Evolutionary conservation across 2,113 vertebrate genomes (phyloP), one percentile per base, ranked within the genome.

Genomic region (Hippocampus comes): DNA sequence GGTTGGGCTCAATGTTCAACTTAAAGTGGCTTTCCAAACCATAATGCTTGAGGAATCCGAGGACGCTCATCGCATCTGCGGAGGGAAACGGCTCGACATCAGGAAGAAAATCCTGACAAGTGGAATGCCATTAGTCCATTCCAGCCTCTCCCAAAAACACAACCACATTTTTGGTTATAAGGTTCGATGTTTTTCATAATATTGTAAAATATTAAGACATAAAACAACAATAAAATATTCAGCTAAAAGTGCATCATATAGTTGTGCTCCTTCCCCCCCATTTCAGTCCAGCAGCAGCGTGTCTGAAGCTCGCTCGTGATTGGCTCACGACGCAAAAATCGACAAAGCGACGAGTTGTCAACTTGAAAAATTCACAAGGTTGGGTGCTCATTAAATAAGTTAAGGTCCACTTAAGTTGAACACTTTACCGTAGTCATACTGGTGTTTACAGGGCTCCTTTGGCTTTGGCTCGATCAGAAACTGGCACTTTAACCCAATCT

Each of bases 1-100:
- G 89, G 84, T 90, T 92, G 75, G 90, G 91, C 77, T 90, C 89
- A 1, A 91, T 90, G 72, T 91, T 91, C 73, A 92, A 68, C 78
- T 91, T 92, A 17, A 92, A 91, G 80, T 92, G 73, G 30, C 27
- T 72, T 38, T 91, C 85, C 78, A 91, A 82, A 42, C 79, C 80
- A 17, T 81, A 90, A 73, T 89, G 87, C 78, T 90, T 90, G 3
- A 91, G 82, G 77, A 92, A 91, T 14, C 79, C 88, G n/a, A 90
- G 89, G 2, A 91, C 89, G 57, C 86, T 91, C 90, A 92, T 88
- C 0, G 89, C 89, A 76, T 90, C 88, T 91, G 12, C 0, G 20
- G 30, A 42, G 71, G 67, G 38, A 51, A 76, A 70, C 30, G 56
- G 43, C 12, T n/a, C 11, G 14, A 59, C 25, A 5, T 53, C 12